Conservation (phyloP, 2,113 vertebrate species). For the Oncorhynchus mykiss region DNA sequence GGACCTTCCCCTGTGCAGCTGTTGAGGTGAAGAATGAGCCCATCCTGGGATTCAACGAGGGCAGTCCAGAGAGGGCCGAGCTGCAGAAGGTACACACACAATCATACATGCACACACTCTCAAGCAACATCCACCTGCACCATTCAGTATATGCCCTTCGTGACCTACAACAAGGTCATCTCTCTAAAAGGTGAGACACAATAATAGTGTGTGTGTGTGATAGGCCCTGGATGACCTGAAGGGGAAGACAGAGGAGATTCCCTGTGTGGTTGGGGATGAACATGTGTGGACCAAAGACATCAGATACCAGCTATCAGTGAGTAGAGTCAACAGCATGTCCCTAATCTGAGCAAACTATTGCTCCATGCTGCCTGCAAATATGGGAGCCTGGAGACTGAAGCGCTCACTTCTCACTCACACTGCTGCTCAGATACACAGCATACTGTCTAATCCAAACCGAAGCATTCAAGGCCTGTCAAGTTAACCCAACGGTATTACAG, state of each 20-base stretch:
- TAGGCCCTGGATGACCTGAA: conserved; percentile 81
- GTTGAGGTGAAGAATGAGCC: conserved; percentile 88
- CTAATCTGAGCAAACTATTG: background rate
- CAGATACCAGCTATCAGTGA: conserved; percentile 88
- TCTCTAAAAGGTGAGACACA: too few relatives aligned
- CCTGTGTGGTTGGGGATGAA: conserved; percentile 88
- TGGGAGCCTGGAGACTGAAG: background rate
- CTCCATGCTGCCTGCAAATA: conserved; percentile 1
- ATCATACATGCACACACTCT: conserved; percentile 4
- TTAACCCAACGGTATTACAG: too few relatives aligned
- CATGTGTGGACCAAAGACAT: conserved; percentile 86
- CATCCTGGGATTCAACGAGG: conserved; percentile 78
- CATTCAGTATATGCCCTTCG: background rate
- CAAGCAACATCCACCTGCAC: background rate
- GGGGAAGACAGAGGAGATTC: conserved; percentile 84
- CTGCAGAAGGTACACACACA: conserved; percentile 79
- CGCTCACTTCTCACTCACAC: background rate
- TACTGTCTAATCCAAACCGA: background rate
- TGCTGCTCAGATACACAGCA: background rate
- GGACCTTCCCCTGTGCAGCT: conserved; percentile 64
- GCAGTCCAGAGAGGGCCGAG: conserved; percentile 78
- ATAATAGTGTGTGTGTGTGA: background rate
- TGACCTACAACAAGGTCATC: background rate
- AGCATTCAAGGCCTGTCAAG: background rate
- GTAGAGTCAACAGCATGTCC: conserved; percentile 45